Percentiles rank a stretch among this genome's conserved stretches.
These are phyloP conservation scores for Chinchilla lanigera DNA, from an alignment of 2,113 vertebrate species.

Conservation along the genomic window DNA sequence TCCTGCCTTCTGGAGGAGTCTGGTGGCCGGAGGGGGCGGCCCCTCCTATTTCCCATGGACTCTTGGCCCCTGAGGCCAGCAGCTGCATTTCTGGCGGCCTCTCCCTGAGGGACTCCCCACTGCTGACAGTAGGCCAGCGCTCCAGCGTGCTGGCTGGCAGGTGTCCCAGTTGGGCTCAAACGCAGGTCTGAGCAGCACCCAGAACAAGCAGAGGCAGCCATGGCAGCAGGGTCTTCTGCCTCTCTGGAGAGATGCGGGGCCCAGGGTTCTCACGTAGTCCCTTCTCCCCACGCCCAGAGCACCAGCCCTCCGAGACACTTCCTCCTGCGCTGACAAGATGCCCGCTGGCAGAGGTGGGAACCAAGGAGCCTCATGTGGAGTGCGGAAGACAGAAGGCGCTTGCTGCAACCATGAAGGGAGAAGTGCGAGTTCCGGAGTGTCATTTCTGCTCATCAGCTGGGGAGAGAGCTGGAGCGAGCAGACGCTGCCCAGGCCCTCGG, in stretches of 20 bases:
- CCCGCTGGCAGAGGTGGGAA: accelerated
- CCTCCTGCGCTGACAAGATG: background rate
- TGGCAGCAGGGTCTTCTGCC: background rate
- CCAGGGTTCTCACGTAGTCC: accelerated
- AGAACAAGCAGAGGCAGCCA: background rate
- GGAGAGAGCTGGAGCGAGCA: background rate
- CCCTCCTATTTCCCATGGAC: background rate
- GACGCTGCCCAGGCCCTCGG: background rate
- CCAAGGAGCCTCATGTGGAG: accelerated
- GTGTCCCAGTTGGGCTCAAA: no score
- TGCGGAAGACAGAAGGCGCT: accelerated
- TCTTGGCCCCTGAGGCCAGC: background rate
- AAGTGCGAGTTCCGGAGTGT: accelerated
- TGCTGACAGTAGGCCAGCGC: accelerated
- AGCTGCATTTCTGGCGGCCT: accelerated
- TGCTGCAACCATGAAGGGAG: accelerated
- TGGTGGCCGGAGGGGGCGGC: background rate
- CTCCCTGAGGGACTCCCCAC: accelerated
- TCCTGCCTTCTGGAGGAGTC: background rate
- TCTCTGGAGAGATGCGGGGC: background rate
- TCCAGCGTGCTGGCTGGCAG: background rate
- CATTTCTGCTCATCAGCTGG: accelerated
- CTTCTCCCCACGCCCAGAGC: accelerated
- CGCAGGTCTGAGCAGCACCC: accelerated
- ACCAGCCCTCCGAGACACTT: background rate